Base-by-base conservation (phyloP, 2,113 vertebrate genomes). In the Pimephales promelas region DNA sequence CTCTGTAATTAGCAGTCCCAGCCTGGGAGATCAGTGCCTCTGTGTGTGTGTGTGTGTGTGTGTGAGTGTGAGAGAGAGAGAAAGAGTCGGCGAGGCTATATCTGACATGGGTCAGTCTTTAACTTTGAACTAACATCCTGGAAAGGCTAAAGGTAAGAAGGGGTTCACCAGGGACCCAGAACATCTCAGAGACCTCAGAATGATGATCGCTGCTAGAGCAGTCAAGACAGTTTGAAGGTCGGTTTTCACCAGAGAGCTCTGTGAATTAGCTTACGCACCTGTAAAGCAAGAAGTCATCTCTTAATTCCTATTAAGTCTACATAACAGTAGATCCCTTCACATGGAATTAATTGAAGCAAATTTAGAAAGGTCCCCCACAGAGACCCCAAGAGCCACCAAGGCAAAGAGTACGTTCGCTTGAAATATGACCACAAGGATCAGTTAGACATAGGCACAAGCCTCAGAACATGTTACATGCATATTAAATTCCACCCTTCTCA, bases 261-360 rank as follows among this genome's bases (percentile, higher is more conserved):
- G 91, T 88, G 83, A 92, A 91, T 91, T 83, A 81, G 83, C 90
- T 86, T 89, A 92, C 87, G 90, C 89, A 90, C 90, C 87, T 85
- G 90, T 88, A 93, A 86, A 88, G 82, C 68, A 57, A 72, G 64
- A 47, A 78, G 84, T 45, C 87, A 90, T 86, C 59, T 85, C 84
- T 85, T 91, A 92, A 92, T 91, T 92, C 90, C 87, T 89, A 90
- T 92, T 93, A 88, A 92, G 92, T 92, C 91, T 88, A 90, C 85
- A 92, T 89, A 92, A 93, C 89, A 86, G 89, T 89, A 90, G 47
- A 89, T 92, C 91, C 90, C 87, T 88, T 92, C 91, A 93, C 87
- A 90, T 93, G 91, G 90, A 93, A 92, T 92, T 92, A 92, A 92
- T 90, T 83, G 68, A 91, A 80, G 90, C 89, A 89, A 83, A 92